Evolutionary conservation across 1,140 invertebrate genomes (phyloP).

Genomic region (Adoxophyes honmai): DNA sequence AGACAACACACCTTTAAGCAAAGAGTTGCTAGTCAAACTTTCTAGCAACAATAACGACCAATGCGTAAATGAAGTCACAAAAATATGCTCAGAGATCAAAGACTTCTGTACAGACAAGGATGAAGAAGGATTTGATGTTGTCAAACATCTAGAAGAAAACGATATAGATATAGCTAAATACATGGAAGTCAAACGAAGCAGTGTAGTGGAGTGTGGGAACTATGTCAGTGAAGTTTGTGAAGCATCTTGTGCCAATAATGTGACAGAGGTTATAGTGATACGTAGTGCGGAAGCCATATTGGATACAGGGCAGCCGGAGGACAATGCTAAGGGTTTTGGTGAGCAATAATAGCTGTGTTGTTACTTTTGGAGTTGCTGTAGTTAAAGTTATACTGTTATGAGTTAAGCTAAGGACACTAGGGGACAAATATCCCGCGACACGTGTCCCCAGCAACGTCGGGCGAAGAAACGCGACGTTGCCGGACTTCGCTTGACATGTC

Average conservation of each 20-base stretch:
- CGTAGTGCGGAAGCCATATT: slow-evolving; percentile 70
- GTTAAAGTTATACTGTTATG: too few relatives aligned
- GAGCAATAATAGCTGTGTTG: neutral
- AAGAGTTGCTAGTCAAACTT: slow-evolving; percentile 42
- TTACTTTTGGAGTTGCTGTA: too few relatives aligned
- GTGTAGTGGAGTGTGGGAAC: slow-evolving; percentile 31
- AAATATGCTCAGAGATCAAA: slow-evolving; percentile 58
- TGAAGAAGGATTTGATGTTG: slow-evolving; percentile 33
- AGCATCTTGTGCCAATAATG: slow-evolving; percentile 45
- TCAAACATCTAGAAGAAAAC: slow-evolving; percentile 27
- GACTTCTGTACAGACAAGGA: slow-evolving; percentile 42
- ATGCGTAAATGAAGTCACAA: slow-evolving; percentile 46
- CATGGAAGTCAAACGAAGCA: slow-evolving; percentile 37
- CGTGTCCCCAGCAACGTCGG: too few relatives aligned
- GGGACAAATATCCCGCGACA: too few relatives aligned
- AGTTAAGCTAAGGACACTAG: too few relatives aligned
- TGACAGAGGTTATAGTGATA: slow-evolving; percentile 69
- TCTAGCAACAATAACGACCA: slow-evolving; percentile 62
- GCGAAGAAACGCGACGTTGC: too few relatives aligned
- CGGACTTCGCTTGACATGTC: too few relatives aligned
- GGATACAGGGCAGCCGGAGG: slow-evolving; percentile 38
- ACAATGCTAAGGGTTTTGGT: neutral
- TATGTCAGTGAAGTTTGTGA: slow-evolving; percentile 44
- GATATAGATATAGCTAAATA: slow-evolving; percentile 54
- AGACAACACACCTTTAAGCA: slow-evolving; percentile 30